Percentiles rank a stretch among this genome's conserved stretches.
Evolutionary conservation across 2,888 invertebrate genomes (phyloP).

Genomic region (Zaprionus lineosus): DNA sequence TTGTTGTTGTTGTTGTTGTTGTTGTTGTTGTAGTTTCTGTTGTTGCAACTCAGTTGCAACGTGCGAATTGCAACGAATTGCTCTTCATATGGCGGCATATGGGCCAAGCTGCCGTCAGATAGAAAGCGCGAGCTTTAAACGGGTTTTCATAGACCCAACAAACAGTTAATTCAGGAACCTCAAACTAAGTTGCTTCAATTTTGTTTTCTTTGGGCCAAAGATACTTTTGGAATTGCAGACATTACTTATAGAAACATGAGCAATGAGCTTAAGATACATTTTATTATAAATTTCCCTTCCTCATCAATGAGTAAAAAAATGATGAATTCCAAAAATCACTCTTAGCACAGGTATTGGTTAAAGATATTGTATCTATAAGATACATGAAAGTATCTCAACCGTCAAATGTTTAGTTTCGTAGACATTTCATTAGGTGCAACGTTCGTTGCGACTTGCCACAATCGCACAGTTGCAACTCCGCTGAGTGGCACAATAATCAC

Average conservation of each 20-base stretch:
- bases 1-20: constrained; percentile 22
- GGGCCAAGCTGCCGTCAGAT: constrained; percentile 22
- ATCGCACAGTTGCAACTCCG: constrained; percentile 17
- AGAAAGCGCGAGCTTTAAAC: constrained; percentile 14
- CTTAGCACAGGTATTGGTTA: too few relatives aligned
- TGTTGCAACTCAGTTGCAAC: constrained; percentile 41
- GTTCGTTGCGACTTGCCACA: constrained; percentile 50
- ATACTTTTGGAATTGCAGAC: neutral
- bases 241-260: neutral
- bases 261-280: too few relatives aligned
- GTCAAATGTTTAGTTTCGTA: too few relatives aligned
- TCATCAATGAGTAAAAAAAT: neutral
- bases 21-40: constrained; percentile 12
- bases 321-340: too few relatives aligned
- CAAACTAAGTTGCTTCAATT: too few relatives aligned
- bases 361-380: too few relatives aligned
- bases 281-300: neutral
- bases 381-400: too few relatives aligned
- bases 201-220: too few relatives aligned
- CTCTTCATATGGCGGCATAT: constrained; percentile 50
- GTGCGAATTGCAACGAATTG: constrained; percentile 50
- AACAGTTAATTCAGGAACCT: neutral
- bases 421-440: constrained; percentile 54
- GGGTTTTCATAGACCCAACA: neutral
- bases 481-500: neutral